Percentiles rank a stretch among this genome's conserved stretches.
phyloP scores from a whole-genome alignment of 2,888 invertebrate genomes.

The Eucriotettix oculatus region DNA sequence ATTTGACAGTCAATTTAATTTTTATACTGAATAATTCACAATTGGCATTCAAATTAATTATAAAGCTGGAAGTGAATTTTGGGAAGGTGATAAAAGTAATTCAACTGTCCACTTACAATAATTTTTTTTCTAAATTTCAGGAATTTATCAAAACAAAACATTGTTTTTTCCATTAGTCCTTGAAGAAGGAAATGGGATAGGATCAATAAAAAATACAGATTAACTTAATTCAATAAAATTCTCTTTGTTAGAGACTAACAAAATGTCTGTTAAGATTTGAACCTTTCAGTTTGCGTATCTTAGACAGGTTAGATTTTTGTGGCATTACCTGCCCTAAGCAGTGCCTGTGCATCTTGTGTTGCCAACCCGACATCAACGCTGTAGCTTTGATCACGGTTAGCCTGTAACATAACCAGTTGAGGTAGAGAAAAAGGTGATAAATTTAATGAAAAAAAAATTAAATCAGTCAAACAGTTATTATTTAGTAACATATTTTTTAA shows the following conservation, averaged over 20 bases:
- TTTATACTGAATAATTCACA: too few species aligned
- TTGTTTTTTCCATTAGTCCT: background rate
- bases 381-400: constrained; percentile 65
- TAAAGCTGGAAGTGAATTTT: too few species aligned
- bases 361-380: constrained; percentile 54
- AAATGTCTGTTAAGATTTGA: background rate
- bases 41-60: too few species aligned
- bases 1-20: too few species aligned
- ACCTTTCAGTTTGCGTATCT: background rate
- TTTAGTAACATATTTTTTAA: too few species aligned
- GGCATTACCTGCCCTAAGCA: constrained; percentile 53
- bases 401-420: constrained; percentile 26
- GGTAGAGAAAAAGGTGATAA: constrained; percentile 1
- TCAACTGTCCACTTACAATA: background rate
- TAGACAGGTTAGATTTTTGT: background rate
- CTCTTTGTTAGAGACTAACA: background rate
- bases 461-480: background rate
- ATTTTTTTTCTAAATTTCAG: background rate
- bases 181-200: background rate
- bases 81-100: too few species aligned
- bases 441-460: background rate
- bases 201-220: too few species aligned
- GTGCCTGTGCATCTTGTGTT: constrained; percentile 61
- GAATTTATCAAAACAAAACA: background rate
- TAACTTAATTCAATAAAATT: too few species aligned